Base-by-base conservation (phyloP, 1,140 invertebrate genomes). In the Scaptomyza pallida region DNA sequence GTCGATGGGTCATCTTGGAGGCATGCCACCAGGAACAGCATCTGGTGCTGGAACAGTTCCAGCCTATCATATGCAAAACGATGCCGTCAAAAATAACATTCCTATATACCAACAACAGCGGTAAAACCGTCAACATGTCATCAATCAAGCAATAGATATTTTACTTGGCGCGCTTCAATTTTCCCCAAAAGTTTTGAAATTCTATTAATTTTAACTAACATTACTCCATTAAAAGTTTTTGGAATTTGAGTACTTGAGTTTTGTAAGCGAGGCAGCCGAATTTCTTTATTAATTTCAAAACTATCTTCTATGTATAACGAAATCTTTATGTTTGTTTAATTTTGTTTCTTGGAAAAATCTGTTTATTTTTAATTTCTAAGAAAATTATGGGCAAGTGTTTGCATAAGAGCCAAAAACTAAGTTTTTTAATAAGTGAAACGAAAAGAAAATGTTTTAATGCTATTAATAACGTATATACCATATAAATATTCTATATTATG, bases 61-160 rank as follows among this genome's bases (percentile, higher is more conserved):
- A 62, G 74, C 65, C 41, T 90, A 83, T 60, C 71, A 89, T 40
- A 75, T 85, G 50, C 88, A 89, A 65, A 90, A 78, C 64, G 90
- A 91, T 72, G 60, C 80, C 51, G 68, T 88, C 48, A 90, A 88
- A 50, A 82, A 89, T 62, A 91, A 91, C 83, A 91, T 91, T 91
- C 90, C 90, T 73, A 86, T 91, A 56, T 91, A 91, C 63, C 89
- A 91, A 52, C 90, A 91, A 72, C 90, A 91, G 69, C 90, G 90
- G 83, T 91, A 91, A 91, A 61, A 75, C 57, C 54, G 56, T 45
- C 47, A 26, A 2, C 21, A 12, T 30, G 26, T 48, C 41, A 26
- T 33, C 13, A 51, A 5, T n/a, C 33, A 37, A 47, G 12, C 21
- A 59, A 16, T 17, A 9, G 17, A 40, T 65, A 26, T 59, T 52